Evolutionary conservation across 2,797 vertebrate genomes (phyloP), one percentile per base, ranked within the genome.

Genomic region (Premnoplex brunnescens): DNA sequence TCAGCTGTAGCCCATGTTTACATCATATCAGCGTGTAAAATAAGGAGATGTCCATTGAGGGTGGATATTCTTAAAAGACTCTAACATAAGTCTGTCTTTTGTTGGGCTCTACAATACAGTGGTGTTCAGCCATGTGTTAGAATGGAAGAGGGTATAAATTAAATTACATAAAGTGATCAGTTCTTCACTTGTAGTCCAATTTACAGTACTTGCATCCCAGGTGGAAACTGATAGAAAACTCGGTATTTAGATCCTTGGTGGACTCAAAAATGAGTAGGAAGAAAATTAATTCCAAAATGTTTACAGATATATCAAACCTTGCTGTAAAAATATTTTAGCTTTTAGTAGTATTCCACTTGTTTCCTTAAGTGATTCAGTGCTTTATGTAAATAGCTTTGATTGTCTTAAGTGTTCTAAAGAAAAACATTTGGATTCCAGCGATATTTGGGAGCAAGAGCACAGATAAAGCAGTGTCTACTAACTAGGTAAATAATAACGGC

Each of bases 301-400:
- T 95, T 90, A 74, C 48, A 82, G 52, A 76, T 19, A 60, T 76
- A 54, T 46, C 59, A 88, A 76, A 56, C 5, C 5, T 37, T 4
- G 0, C 24, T 64, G 39, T 43, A 82, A 93, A 91, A 90, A 36
- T 72, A 49, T 64, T 91, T 88, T 36, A 15, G 36, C 36, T 91
- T 96, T 90, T 43, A 37, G 49, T 78, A 72, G 36, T 26, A 55
- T 68, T 80, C 49, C 51, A 89, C 36, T 94, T 89, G 36, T 69
- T 88, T 87, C 37, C 73, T 62, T 60, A 90, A 95, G 88, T 43
- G 69, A 76, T 79, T 73, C 49, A 52, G n/a, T 41, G 28, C 14
- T 93, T 89, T 90, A 95, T 91, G 74, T 88, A 90, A 92, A 91
- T 49, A 86, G 30, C 44, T 94, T 74, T 77, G 55, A 94, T 86